phyloP scores from a whole-genome alignment of 2,113 vertebrate genomes.

The Tupaia chinensis region DNA sequence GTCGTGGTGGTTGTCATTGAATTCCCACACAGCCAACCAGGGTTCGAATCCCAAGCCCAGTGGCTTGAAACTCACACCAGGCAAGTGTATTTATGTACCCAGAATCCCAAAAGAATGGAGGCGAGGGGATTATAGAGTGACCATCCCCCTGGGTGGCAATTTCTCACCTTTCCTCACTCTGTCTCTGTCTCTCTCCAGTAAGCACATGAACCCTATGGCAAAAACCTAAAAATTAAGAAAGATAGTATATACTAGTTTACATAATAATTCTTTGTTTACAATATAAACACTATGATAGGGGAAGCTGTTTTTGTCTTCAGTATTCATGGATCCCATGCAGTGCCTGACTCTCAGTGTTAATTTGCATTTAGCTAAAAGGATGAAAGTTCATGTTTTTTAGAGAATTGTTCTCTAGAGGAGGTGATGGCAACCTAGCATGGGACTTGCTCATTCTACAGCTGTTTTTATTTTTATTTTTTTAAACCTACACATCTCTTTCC shows the following conservation, averaged over 20 bases:
- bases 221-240: too few relatives aligned
- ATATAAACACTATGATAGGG: not conserved
- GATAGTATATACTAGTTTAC: not conserved
- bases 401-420: not conserved
- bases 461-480: not conserved
- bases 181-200: too few relatives aligned
- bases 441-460: not conserved
- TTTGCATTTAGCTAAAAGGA: not conserved
- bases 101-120: too few relatives aligned
- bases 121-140: too few relatives aligned
- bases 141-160: too few relatives aligned
- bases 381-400: not conserved
- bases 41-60: too few relatives aligned
- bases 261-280: not conserved
- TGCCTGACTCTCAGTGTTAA: not conserved
- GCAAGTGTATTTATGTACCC: too few relatives aligned
- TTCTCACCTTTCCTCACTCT: too few relatives aligned
- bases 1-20: too few relatives aligned
- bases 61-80: too few relatives aligned
- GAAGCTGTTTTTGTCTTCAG: not conserved
- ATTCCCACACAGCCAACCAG: too few relatives aligned
- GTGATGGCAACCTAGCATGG: not conserved
- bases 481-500: conserved; percentile 2
- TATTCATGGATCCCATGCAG: not conserved
- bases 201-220: too few relatives aligned